Conservation (phyloP, 2,113 vertebrate genomes). For the Ellobius talpinus region DNA sequence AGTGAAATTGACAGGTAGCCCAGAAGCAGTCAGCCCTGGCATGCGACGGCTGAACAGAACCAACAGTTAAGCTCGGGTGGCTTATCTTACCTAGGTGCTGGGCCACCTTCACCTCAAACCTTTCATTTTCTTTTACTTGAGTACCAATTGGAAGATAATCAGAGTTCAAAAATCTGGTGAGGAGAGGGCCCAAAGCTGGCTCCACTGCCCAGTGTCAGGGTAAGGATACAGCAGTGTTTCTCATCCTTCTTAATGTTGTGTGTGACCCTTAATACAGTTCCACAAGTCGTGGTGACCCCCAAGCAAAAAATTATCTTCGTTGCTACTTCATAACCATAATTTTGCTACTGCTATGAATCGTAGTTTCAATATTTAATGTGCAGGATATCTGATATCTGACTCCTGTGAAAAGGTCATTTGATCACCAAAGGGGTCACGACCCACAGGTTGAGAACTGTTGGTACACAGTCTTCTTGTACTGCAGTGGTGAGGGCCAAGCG, state of each 20-base stretch:
- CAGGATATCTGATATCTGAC: background rate
- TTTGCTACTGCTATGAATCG: background rate
- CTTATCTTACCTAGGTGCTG: background rate
- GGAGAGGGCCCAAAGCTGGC: background rate
- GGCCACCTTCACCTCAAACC: background rate
- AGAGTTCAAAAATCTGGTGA: background rate
- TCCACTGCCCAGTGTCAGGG: background rate
- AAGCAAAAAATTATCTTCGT: no score
- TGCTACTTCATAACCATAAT: background rate
- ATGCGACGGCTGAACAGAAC: background rate
- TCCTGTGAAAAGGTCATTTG: background rate
- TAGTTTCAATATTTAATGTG: background rate
- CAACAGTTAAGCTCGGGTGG: background rate
- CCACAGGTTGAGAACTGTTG: background rate
- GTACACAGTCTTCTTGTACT: fast-evolving
- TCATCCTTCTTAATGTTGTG: background rate
- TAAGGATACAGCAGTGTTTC: background rate
- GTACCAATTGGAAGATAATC: background rate
- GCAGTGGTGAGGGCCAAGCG: background rate
- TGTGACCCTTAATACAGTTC: background rate
- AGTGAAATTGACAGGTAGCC: background rate
- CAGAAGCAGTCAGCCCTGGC: background rate
- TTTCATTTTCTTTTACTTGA: background rate
- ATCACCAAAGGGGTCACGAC: background rate
- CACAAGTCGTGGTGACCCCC: background rate